Percentiles rank a stretch among this genome's conserved stretches.
These are phyloP conservation scores for Ennomos fuscantarius DNA, from an alignment of 2,888 invertebrate genomes.

Conservation along the genomic window DNA sequence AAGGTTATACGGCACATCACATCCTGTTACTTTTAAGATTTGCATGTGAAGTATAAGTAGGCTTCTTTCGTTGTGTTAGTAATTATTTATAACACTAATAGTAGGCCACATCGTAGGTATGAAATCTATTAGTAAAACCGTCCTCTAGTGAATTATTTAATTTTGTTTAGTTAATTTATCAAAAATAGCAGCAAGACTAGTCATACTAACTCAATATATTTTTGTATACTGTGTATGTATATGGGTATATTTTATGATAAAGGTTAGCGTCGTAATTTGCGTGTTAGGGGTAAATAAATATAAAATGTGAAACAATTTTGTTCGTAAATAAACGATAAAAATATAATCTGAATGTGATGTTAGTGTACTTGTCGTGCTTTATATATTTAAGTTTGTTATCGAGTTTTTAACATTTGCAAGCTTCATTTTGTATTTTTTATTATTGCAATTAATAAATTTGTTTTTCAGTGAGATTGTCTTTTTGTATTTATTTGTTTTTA, in stretches of 20 bases:
- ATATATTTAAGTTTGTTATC: constrained; percentile 53
- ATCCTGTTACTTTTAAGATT: constrained; percentile 1
- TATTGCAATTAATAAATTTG: constrained; percentile 67
- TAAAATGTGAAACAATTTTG: constrained; percentile 1
- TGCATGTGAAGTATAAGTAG: constrained; percentile 9
- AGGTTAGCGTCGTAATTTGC: constrained; percentile 6
- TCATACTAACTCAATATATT: constrained; percentile 39
- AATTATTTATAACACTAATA: constrained; percentile 18
- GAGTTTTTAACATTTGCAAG: constrained; percentile 29
- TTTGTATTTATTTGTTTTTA: constrained; percentile 52
- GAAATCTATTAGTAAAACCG: constrained; percentile 33
- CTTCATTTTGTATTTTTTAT: constrained; percentile 54
- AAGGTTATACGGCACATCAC: constrained; percentile 1
- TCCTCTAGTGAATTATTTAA: constrained; percentile 36
- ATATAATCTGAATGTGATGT: constrained; percentile 31
- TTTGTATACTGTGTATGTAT: constrained; percentile 17
- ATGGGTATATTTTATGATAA: constrained; percentile 10
- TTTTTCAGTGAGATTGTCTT: constrained; percentile 65
- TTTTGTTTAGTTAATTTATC: constrained; percentile 28
- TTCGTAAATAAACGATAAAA: constrained; percentile 17
- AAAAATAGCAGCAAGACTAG: constrained; percentile 44
- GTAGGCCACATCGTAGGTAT: constrained; percentile 21
- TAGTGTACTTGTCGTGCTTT: constrained; percentile 54
- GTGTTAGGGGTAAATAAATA: constrained; percentile 2
- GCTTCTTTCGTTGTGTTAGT: constrained; percentile 29